Evolutionary conservation across 2,797 vertebrate species (phyloP), one percentile per base, ranked within the genome.

Genomic region (Aeoliscus strigatus): DNA sequence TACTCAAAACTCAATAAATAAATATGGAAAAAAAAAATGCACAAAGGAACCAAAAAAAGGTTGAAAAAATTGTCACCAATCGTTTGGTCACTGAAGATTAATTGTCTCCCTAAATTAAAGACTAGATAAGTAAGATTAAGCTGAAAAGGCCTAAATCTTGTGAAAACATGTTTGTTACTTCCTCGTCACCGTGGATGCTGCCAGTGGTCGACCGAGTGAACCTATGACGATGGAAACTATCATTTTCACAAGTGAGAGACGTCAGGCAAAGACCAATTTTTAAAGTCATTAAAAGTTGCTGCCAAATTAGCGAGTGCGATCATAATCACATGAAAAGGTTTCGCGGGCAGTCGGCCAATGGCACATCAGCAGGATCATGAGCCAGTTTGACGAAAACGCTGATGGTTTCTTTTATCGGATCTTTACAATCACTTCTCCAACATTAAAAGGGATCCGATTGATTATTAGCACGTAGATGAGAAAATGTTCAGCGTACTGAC

Each of bases 311-410:
- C 25, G 34, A 40, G 37, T 14, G 24, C 15, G 16, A 28, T 43
- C n/a, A 25, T 14, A 21, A 48, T 45, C 32, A 33, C 7, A 26
- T 37, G 23, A 48, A 48, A 15, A 72, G 49, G 46, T 48, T 69
- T 60, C 27, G 27, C 28, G 54, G 28, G 55, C 58, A 53, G 18
- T 11, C 1, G 21, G 47, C 51, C 44, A 63, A 39, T 45, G 23
- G 38, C 30, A 27, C 15, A 57, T 57, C 52, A 41, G 62, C 59
- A 62, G 45, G 27, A 47, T 24, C 39, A 24, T 8, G 6, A 38
- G 37, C 26, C 23, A 39, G 36, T 64, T 46, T 27, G 30, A 17
- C 26, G 25, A 55, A 50, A 36, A 14, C 0, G 16, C 57, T 63
- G 59, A 57, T 10, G 1, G 10, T 13, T 26, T 31, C 9, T 50